Evolutionary conservation across 2,113 vertebrate genomes (phyloP).

Genomic region (Gallinago undulata): DNA sequence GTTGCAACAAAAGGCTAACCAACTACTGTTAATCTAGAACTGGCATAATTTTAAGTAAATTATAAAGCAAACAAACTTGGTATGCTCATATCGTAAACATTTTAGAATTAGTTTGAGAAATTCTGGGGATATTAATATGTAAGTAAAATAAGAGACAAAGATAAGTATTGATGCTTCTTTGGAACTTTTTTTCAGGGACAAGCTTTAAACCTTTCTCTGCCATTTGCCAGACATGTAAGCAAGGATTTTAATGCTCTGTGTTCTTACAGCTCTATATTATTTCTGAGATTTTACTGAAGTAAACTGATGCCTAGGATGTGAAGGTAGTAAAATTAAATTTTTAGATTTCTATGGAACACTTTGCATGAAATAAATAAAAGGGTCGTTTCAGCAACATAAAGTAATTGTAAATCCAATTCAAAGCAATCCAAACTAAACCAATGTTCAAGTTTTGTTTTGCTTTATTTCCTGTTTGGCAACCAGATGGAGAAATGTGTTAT

Average conservation of each 20-base stretch:
- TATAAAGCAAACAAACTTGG: neutral
- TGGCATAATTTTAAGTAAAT: neutral
- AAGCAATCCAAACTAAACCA: neutral
- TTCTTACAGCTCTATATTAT: neutral
- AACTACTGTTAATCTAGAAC: neutral
- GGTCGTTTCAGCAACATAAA: neutral
- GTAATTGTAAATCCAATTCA: neutral
- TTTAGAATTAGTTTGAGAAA: neutral
- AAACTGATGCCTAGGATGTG: neutral
- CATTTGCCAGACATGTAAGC: neutral
- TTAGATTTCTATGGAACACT: neutral
- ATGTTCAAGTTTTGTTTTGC: neutral
- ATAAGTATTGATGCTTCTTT: neutral
- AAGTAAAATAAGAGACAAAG: neutral
- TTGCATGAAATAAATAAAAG: neutral
- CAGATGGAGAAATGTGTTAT: neutral
- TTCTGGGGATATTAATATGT: neutral
- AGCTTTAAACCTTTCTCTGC: neutral
- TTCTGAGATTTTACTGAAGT: neutral
- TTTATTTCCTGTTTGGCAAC: neutral
- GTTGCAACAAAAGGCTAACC: neutral
- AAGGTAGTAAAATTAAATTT: neutral
- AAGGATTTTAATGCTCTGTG: neutral
- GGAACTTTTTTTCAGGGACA: neutral
- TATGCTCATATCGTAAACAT: neutral